phyloP scores from a whole-genome alignment of 2,888 invertebrate species.

The Sarcophaga carnaria region DNA sequence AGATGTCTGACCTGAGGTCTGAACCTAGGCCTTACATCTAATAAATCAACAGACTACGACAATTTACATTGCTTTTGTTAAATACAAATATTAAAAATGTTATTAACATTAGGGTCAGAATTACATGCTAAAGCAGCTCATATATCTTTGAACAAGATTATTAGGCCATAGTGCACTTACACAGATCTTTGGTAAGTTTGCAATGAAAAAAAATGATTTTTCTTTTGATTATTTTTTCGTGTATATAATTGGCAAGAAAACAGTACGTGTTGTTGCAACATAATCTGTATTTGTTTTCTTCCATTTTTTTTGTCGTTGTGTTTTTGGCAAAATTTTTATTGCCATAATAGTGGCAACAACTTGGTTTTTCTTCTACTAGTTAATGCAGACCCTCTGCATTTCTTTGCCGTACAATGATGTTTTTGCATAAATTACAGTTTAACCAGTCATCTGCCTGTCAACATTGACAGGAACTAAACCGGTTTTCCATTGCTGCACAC shows the following conservation, averaged over 20 bases:
- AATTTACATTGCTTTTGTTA: no score
- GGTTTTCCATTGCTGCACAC: constrained; percentile 55
- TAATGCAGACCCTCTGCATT: constrained; percentile 21
- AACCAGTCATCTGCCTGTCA: constrained; percentile 66
- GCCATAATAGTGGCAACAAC: constrained; percentile 51
- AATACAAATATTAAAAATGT: no score
- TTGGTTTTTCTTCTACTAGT: constrained; percentile 9
- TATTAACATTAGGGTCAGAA: no score
- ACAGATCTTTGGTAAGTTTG: constrained; percentile 39
- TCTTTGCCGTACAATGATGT: constrained; percentile 6
- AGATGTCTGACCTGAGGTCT: no score
- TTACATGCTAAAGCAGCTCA: no score
- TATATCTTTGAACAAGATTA: no score
- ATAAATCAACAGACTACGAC: no score
- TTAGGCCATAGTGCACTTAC: constrained; percentile 19
- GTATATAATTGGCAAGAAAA: constrained; percentile 58
- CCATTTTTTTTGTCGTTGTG: neutral
- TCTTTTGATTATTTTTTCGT: constrained; percentile 17
- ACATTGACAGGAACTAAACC: constrained; percentile 63
- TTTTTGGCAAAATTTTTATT: constrained; percentile 45
- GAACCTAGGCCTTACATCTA: no score
- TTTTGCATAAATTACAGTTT: constrained; percentile 68
- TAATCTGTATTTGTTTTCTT: constrained; percentile 50
- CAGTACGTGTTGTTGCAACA: constrained; percentile 63
- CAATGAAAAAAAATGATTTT: neutral